phyloP scores from a whole-genome alignment of 2,797 vertebrate species.

The Triplophysa yarkandensis region DNA sequence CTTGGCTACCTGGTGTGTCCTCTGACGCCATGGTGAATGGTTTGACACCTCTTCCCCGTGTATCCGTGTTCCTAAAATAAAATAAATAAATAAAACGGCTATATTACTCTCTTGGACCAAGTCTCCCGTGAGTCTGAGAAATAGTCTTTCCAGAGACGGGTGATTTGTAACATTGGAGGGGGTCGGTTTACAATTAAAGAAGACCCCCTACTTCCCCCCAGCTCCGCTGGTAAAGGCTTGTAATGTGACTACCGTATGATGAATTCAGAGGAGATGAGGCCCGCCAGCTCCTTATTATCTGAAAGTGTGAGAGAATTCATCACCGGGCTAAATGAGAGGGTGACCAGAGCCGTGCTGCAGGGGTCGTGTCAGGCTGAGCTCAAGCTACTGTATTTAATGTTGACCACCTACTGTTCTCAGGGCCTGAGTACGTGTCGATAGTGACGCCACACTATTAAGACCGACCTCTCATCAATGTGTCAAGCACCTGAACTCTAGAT shows the following conservation, averaged over 20 bases:
- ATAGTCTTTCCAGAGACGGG: slow-evolving; percentile 76
- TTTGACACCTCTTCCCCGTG: slow-evolving; percentile 18
- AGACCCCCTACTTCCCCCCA: slow-evolving; percentile 53
- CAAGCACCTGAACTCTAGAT: background rate
- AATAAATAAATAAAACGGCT: background rate
- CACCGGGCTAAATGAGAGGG: slow-evolving; percentile 49
- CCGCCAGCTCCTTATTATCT: slow-evolving; percentile 78
- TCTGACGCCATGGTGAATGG: slow-evolving; percentile 2
- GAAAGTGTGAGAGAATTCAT: slow-evolving; percentile 59
- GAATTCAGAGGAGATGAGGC: slow-evolving; percentile 73
- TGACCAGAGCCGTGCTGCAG: slow-evolving; percentile 27
- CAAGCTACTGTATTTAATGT: slow-evolving; percentile 48
- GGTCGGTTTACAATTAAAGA: slow-evolving; percentile 75
- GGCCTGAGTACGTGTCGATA: slow-evolving; percentile 46
- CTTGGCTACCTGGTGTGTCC: slow-evolving; percentile 21
- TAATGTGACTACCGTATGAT: slow-evolving; percentile 77
- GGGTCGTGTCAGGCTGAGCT: slow-evolving; percentile 26
- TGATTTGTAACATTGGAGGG: slow-evolving; percentile 72
- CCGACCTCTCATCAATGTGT: background rate
- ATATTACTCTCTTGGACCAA: slow-evolving; percentile 41
- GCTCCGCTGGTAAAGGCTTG: slow-evolving; percentile 74
- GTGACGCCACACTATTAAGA: background rate
- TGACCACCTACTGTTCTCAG: slow-evolving; percentile 44
- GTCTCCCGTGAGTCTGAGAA: slow-evolving; percentile 70
- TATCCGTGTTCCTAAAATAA: background rate